Percentiles rank a stretch among this genome's conserved stretches.
Conservation (phyloP, 2,113 vertebrate species). For the Ifrita kowaldi region DNA sequence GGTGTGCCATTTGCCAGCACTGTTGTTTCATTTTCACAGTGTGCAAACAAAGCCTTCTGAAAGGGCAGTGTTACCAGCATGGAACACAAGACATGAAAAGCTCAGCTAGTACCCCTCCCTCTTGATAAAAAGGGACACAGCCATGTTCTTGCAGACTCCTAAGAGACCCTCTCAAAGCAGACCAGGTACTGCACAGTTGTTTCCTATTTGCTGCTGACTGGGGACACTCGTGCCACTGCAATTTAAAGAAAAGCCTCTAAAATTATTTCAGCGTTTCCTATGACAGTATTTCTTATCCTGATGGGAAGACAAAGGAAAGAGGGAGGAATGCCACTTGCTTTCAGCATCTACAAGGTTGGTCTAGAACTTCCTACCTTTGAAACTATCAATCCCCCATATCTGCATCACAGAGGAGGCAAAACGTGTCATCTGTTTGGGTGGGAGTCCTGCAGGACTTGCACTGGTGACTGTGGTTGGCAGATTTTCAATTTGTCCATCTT, state of each 20-base stretch:
- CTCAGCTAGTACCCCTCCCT: neutral
- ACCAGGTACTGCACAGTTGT: neutral
- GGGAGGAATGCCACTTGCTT: constrained; percentile 13
- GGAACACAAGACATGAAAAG: neutral
- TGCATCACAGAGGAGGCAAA: constrained; percentile 51
- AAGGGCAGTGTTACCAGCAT: neutral
- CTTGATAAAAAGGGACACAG: neutral
- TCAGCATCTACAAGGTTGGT: constrained; percentile 30
- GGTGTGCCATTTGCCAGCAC: neutral
- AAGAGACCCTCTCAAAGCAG: neutral
- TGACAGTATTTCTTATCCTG: neutral
- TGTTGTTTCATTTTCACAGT: neutral
- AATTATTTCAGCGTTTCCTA: neutral
- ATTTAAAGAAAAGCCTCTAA: neutral
- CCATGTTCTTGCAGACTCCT: neutral
- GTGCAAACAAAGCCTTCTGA: neutral
- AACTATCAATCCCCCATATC: constrained; percentile 47
- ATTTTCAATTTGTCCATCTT: constrained; percentile 61
- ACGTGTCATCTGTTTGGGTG: constrained; percentile 42
- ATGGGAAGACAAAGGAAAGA: neutral
- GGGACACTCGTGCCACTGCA: neutral
- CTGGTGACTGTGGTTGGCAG: constrained; percentile 41
- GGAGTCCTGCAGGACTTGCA: constrained; percentile 56
- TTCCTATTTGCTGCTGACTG: neutral
- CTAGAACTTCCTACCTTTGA: constrained; percentile 58